A percentile compares a stretch with the other conserved stretches of the same genome.
These are phyloP conservation scores for Rhinoderma darwinii DNA, from an alignment of 2,113 vertebrate genomes.

Conservation along the genomic window DNA sequence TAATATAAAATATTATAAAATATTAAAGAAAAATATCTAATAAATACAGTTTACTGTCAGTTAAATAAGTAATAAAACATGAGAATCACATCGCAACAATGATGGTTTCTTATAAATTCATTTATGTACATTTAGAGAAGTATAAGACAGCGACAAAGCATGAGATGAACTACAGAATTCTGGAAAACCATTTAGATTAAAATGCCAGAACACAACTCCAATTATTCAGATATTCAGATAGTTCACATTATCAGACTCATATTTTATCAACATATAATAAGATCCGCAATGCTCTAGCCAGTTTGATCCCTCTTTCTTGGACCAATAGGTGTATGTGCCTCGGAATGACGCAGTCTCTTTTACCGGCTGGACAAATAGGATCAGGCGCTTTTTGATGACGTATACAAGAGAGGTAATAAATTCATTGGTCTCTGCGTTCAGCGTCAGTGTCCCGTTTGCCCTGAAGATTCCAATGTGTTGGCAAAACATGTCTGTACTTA, in stretches of 20 bases:
- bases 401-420: too few species aligned
- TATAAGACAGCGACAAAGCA: too few species aligned
- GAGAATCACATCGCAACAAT: neutral
- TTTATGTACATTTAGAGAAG: neutral
- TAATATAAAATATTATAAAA: conserved; percentile 38
- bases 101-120: neutral
- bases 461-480: too few species aligned
- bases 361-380: too few species aligned
- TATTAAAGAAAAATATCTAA: conserved; percentile 16
- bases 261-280: neutral
- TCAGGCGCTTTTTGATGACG: too few species aligned
- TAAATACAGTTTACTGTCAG: neutral
- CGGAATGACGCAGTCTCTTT: too few species aligned
- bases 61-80: conserved; percentile 34
- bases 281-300: too few species aligned
- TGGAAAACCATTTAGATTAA: neutral
- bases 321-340: too few species aligned
- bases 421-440: too few species aligned
- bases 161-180: neutral
- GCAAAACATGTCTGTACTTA: too few species aligned
- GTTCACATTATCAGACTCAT: neutral
- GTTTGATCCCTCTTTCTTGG: too few species aligned
- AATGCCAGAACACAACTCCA: neutral
- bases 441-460: too few species aligned
- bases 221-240: neutral